Evolutionary conservation across 2,797 vertebrate genomes (phyloP), one percentile per base, ranked within the genome.

Genomic region (Galago senegalensis): DNA sequence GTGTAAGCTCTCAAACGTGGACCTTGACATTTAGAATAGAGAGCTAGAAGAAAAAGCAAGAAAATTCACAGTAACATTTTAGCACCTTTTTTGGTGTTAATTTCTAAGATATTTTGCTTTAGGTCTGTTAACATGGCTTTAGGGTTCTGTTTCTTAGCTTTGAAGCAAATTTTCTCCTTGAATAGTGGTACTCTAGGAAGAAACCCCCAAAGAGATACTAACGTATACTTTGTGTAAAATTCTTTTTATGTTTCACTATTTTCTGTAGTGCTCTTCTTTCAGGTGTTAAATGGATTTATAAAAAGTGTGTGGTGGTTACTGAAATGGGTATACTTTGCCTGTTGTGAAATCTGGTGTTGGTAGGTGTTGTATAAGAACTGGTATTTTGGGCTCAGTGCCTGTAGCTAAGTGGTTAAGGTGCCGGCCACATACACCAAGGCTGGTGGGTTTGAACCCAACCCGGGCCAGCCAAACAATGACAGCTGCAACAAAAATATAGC

Each of bases 141-240:
- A 85, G 84, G 77, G 17, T 94, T 93, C 8, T 67, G 8, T 94
- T 91, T 63, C 60, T 89, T 85, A 75, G 53, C n/a, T 89, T 93
- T 70, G 61, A 87, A 81, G 70, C 73, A 89, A 6, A 65, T 46
- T 94, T 93, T 76, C 46, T 75, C 29, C 75, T 7, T 69, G 53
- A 84, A 70, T 81, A 84, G 37, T 46, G 76, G 6, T 87, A 58
- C 10, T 70, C 37, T 91, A 40, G 40, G 53, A 61, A 95, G 21
- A 94, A 93, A 77, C 0, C 1, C 20, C 34, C 60, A 82, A 88
- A 69, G 81, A 90, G 29, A 16, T 76, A 67, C 53, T 73, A 56
- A 91, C 88, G 67, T 88, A 65, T 65, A 69, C 37, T 77, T 92
- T 56, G 7, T 87, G 1, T 76, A 77, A 91, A 81, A 40, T 53